Base-by-base conservation (phyloP, 2,888 invertebrate genomes). In the Buathra laborator region DNA sequence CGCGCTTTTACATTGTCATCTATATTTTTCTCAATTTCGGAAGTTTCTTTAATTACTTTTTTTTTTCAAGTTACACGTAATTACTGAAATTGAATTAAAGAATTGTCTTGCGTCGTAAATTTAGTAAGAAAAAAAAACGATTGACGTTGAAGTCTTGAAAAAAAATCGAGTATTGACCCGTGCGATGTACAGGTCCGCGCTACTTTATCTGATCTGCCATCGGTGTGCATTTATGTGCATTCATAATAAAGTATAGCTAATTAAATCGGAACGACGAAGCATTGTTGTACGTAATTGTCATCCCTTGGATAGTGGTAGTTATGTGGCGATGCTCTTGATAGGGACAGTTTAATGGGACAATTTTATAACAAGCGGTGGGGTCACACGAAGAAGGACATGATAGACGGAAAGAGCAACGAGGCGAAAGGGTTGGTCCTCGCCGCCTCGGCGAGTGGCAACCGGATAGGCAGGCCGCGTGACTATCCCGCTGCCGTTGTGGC, bases 391-490 rank as follows among this genome's bases (percentile, higher is more conserved):
- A 74, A 12, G 44, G 44, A 9, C 44, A n/a, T 24, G 59, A 62
- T 24, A 53, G 12, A 67, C 10, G 37, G 77, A 51, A 43, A 56
- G 59, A 24, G 74, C 46, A 46, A 59, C 59, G 62, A 14, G 24
- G 37, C 29, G 59, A 29, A 37, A 43, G 51, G 66, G 51, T 66
- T 51, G 51, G 64, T 66, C 51, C 75, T 44, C 43, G 64, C 12
- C 77, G 68, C 68, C 74, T 80, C 70, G 46, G 74, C 76, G 85
- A 88, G 88, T 89, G 87, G 88, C 89, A 90, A 91, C 88, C 88
- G 89, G 88, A 89, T 87, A 89, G 86, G 89, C 88, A 89, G 88
- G 90, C 92, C 90, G 92, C 90, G 90, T 91, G 92, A 91, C 92
- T 91, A 91, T 92, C 90, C 89, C 90, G 87, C 89, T 86, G 88